These are phyloP conservation scores for Cheilinus undulatus DNA, from an alignment of 2,113 vertebrate genomes.

Conservation along the genomic window DNA sequence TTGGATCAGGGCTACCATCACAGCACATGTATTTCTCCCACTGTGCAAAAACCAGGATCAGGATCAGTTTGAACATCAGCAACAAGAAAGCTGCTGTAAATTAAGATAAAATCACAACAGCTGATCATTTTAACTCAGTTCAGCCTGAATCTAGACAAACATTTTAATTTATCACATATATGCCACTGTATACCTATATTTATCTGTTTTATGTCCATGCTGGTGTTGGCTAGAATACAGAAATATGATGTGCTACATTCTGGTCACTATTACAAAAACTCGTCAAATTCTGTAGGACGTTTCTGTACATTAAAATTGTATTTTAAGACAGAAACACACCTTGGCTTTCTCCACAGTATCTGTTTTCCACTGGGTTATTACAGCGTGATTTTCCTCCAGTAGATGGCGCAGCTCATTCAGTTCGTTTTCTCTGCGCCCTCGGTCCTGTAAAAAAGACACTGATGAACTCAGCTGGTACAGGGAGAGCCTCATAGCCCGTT, in stretches of 20 bases:
- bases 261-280: too few relatives aligned
- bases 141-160: not conserved
- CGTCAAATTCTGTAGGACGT: not conserved
- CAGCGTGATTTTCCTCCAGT: conserved; percentile 83
- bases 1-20: conserved; percentile 91
- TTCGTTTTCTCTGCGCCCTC: conserved; percentile 83
- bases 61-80: too few relatives aligned
- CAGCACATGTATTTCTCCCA: conserved; percentile 90
- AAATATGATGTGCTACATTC: too few relatives aligned
- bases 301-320: not conserved
- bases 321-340: conserved; percentile 73
- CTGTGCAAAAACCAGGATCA: conserved; percentile 72
- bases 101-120: too few relatives aligned
- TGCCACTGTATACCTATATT: too few relatives aligned
- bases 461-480: too few relatives aligned
- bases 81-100: too few relatives aligned
- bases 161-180: too few relatives aligned
- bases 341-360: conserved; percentile 75
- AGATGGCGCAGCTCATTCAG: conserved; percentile 84
- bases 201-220: too few relatives aligned
- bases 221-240: too few relatives aligned
- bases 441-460: conserved; percentile 78
- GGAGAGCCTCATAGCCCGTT: too few relatives aligned
- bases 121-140: not conserved
- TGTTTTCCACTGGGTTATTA: conserved; percentile 79